Evolutionary conservation across 1,140 invertebrate species (phyloP).

Genomic region (Lepidurus couesii): DNA sequence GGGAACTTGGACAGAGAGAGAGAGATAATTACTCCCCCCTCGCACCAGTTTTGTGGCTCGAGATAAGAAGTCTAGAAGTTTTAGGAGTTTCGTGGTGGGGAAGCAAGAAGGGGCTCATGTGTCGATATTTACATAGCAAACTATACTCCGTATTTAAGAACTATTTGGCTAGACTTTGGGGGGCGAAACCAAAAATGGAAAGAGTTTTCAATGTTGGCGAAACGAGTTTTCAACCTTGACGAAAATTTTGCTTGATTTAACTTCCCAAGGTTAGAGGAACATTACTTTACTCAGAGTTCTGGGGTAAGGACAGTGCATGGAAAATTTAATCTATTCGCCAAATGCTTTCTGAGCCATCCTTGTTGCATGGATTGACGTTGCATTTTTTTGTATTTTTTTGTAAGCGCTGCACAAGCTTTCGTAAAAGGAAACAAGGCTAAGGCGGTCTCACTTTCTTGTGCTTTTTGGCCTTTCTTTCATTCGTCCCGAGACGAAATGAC

Average conservation of each 20-base stretch:
- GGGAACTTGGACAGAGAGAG: background rate
- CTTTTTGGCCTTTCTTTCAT: background rate
- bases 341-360: background rate
- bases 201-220: background rate
- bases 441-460: slow-evolving; percentile 7
- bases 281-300: background rate
- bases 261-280: background rate
- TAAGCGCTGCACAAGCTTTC: background rate
- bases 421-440: background rate
- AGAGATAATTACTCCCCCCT: slow-evolving; percentile 9
- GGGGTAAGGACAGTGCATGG: background rate
- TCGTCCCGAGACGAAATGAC: background rate
- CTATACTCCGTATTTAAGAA: background rate
- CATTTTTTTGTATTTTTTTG: background rate
- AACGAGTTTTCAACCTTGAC: background rate
- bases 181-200: background rate
- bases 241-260: background rate
- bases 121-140: slow-evolving; percentile 3
- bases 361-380: background rate
- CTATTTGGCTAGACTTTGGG: background rate
- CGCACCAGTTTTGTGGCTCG: background rate
- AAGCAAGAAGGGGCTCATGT: background rate
- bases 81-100: background rate
- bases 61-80: background rate
- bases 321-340: slow-evolving; percentile 12